phyloP scores from a whole-genome alignment of 2,888 invertebrate species.

The Ormyrus rosae region DNA sequence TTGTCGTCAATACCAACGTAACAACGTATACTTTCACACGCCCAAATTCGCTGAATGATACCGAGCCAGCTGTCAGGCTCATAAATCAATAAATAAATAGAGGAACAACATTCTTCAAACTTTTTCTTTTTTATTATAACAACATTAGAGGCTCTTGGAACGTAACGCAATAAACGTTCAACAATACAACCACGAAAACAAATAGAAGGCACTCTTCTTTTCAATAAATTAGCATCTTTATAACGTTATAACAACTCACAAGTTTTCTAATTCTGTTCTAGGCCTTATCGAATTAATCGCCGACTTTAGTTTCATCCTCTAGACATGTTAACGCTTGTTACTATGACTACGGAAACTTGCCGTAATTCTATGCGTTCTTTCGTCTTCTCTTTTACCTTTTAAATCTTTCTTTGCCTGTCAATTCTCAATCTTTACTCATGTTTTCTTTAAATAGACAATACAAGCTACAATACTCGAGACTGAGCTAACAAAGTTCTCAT shows the following conservation, averaged over 20 bases:
- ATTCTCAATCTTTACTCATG: constrained; percentile 57
- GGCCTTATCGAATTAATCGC: constrained; percentile 62
- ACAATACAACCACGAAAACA: constrained; percentile 74
- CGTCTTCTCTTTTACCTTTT: constrained; percentile 40
- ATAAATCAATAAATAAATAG: constrained; percentile 74
- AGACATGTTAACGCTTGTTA: constrained; percentile 43
- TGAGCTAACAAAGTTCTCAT: constrained; percentile 71
- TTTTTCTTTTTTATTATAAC: constrained; percentile 65
- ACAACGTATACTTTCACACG: constrained; percentile 59
- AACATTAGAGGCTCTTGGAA: constrained; percentile 74
- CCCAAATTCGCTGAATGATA: constrained; percentile 64
- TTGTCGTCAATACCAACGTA: constrained; percentile 60
- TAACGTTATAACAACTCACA: constrained; percentile 67
- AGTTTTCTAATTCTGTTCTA: constrained; percentile 58
- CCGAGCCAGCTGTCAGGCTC: constrained; percentile 61
- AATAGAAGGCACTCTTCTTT: constrained; percentile 75
- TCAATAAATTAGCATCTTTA: constrained; percentile 70
- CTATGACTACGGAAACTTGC: constrained; percentile 55
- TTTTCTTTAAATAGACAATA: constrained; percentile 67
- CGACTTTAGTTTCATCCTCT: constrained; percentile 48
- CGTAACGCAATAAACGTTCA: constrained; percentile 74
- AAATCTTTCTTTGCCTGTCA: constrained; percentile 55
- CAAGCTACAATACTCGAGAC: constrained; percentile 71
- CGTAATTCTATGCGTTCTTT: constrained; percentile 57
- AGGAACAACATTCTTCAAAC: constrained; percentile 72